Conservation (phyloP, 2,888 invertebrate genomes). For the Eilema depressum region DNA sequence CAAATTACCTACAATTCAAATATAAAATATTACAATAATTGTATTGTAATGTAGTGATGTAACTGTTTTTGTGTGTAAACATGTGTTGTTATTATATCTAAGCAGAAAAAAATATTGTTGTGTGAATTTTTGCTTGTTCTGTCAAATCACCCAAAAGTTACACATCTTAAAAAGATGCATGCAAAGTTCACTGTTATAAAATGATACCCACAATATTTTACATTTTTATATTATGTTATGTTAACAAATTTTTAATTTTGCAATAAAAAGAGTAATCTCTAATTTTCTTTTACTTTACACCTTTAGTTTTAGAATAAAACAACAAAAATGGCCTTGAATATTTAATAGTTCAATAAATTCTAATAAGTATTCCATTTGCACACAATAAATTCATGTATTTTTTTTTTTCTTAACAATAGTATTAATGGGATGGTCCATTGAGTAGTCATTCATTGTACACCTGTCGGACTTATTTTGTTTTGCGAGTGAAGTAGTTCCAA, state of each 20-base stretch:
- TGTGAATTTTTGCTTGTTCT: neutral
- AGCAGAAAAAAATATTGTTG: neutral
- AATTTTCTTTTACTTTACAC: neutral
- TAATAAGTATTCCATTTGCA: conserved; percentile 74
- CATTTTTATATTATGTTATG: neutral
- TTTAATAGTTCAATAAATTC: conserved; percentile 71
- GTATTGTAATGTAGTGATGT: no score
- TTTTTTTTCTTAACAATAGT: conserved; percentile 59
- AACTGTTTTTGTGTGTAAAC: no score
- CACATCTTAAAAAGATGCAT: neutral
- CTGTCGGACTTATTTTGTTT: conserved; percentile 75
- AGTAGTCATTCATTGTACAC: conserved; percentile 70
- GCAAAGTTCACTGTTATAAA: neutral
- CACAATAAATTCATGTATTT: conserved; percentile 78
- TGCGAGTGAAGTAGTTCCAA: conserved; percentile 82
- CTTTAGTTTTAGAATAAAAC: conserved; percentile 42
- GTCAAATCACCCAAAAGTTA: neutral
- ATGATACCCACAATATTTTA: neutral
- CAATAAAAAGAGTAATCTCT: neutral
- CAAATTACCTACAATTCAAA: no score
- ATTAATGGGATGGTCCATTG: conserved; percentile 32
- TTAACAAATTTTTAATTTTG: neutral
- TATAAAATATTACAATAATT: no score
- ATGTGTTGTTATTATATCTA: no score
- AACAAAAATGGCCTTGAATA: conserved; percentile 57